phyloP scores from a whole-genome alignment of 2,888 invertebrate genomes.

The Megaustenia siamemsis region DNA sequence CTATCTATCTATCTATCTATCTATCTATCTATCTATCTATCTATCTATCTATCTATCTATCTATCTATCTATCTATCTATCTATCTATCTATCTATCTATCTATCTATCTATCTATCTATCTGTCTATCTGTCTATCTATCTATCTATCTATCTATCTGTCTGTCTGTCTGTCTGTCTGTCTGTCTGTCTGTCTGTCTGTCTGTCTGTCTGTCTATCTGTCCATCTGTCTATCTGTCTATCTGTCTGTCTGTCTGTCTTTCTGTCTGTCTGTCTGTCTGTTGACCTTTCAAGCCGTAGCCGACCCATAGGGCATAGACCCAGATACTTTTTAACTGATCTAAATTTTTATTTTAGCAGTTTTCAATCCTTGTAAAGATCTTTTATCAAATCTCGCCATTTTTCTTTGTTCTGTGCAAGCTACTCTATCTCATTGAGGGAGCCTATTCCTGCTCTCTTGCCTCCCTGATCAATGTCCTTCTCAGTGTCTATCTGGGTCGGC shows the following conservation, averaged over 20 bases:
- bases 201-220: neutral
- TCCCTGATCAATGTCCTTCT: too few relatives aligned
- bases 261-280: neutral
- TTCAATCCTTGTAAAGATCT: too few relatives aligned
- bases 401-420: too few relatives aligned
- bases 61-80: conserved; percentile 1
- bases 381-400: too few relatives aligned
- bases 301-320: too few relatives aligned
- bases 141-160: neutral
- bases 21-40: conserved; percentile 1
- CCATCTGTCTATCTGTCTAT: neutral
- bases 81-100: conserved; percentile 1
- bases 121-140: neutral
- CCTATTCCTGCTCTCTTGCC: too few relatives aligned
- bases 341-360: too few relatives aligned
- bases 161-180: neutral
- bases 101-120: neutral
- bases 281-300: too few relatives aligned
- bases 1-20: neutral
- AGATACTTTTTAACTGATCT: too few relatives aligned
- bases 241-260: neutral
- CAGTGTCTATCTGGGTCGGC: too few relatives aligned
- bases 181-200: neutral
- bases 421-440: too few relatives aligned
- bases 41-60: conserved; percentile 1